Evolutionary conservation across 2,888 invertebrate species (phyloP).

Genomic region (Tipula unca): DNA sequence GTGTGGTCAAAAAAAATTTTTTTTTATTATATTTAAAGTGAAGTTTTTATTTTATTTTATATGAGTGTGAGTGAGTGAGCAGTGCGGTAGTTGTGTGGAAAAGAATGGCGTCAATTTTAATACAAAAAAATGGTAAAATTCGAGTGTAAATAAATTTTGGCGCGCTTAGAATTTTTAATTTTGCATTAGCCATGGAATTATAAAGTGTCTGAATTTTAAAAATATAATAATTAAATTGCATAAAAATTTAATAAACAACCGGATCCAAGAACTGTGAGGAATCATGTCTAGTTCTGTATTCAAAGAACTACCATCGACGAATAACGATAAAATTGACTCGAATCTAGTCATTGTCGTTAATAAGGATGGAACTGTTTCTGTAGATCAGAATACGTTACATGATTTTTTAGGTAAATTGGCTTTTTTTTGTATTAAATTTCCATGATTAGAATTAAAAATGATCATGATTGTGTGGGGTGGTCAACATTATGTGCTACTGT

Average conservation of each 20-base stretch:
- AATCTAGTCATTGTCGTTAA: constrained; percentile 71
- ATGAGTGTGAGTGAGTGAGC: neutral
- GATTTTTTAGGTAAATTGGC: constrained; percentile 63
- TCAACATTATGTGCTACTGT: neutral
- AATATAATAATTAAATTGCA: neutral
- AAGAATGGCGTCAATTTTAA: neutral
- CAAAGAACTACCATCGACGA: constrained; percentile 31
- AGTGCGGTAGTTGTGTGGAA: neutral
- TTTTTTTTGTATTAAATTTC: constrained; percentile 22
- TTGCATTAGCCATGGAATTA: neutral
- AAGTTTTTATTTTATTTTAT: neutral
- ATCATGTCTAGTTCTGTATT: constrained; percentile 40
- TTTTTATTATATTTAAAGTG: neutral
- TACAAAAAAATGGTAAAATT: neutral
- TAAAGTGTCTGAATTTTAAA: neutral
- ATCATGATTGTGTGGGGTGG: neutral
- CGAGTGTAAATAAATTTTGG: neutral
- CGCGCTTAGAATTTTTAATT: neutral
- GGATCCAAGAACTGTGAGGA: neutral
- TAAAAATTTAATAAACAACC: neutral
- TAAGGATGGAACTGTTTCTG: constrained; percentile 75
- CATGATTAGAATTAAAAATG: constrained; percentile 1
- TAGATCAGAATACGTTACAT: constrained; percentile 71
- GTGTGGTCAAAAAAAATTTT: neutral
- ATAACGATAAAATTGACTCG: constrained; percentile 30